Evolutionary conservation across 2,888 invertebrate species (phyloP).

Genomic region (Sympetrum striolatum): DNA sequence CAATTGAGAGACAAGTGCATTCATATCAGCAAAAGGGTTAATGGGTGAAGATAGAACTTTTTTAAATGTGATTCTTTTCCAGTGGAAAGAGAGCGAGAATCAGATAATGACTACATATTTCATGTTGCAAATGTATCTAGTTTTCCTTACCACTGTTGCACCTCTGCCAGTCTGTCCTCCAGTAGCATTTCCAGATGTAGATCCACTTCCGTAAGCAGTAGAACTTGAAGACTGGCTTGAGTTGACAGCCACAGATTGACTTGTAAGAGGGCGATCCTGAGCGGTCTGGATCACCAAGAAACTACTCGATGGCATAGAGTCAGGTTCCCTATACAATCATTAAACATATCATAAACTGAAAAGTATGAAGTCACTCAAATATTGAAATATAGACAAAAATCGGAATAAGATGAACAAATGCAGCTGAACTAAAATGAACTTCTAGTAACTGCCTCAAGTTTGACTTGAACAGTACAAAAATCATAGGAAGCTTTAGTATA

Average conservation of each 20-base stretch:
- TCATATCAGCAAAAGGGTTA: too few relatives aligned
- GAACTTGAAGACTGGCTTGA: slow-evolving; percentile 54
- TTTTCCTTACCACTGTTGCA: slow-evolving; percentile 79
- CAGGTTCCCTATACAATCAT: slow-evolving; percentile 66
- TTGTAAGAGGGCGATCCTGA: slow-evolving; percentile 63
- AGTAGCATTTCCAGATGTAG: slow-evolving; percentile 71
- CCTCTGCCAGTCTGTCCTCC: slow-evolving; percentile 85
- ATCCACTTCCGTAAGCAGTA: slow-evolving; percentile 67
- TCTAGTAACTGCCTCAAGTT: too few relatives aligned
- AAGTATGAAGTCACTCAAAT: not conserved
- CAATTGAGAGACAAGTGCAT: too few relatives aligned
- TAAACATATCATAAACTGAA: not conserved
- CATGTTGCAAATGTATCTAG: not conserved
- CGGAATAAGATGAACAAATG: not conserved
- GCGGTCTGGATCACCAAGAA: slow-evolving; percentile 90
- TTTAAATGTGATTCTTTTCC: too few relatives aligned
- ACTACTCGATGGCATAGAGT: slow-evolving; percentile 76
- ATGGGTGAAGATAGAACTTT: too few relatives aligned
- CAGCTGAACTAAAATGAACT: too few relatives aligned
- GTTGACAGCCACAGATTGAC: slow-evolving; percentile 57
- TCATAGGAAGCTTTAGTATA: too few relatives aligned
- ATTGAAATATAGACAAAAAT: not conserved
- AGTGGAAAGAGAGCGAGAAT: not conserved
- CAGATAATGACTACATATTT: not conserved
- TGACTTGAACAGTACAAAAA: too few relatives aligned